Evolutionary conservation across 1,140 invertebrate genomes (phyloP).

Genomic region (Ceratitis capitata): DNA sequence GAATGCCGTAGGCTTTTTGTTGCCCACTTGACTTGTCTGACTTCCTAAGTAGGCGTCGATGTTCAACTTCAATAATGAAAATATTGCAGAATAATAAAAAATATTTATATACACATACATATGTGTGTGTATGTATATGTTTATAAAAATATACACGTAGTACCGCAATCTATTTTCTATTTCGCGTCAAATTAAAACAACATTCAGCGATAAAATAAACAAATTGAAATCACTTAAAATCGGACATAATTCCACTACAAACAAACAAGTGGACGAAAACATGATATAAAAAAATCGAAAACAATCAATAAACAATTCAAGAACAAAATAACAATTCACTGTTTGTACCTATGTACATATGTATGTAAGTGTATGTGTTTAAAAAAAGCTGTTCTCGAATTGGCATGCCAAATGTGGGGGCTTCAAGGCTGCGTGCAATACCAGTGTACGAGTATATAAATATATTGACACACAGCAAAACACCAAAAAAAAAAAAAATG

Average conservation of each 20-base stretch:
- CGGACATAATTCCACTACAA: background rate
- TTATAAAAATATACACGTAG: background rate
- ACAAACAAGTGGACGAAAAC: background rate
- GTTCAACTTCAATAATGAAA: background rate
- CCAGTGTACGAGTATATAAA: background rate
- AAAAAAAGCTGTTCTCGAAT: background rate
- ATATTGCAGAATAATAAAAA: background rate
- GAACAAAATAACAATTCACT: background rate
- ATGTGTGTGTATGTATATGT: too few relatives aligned
- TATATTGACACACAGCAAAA: too few relatives aligned
- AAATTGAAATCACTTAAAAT: background rate
- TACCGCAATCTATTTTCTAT: background rate
- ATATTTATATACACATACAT: background rate
- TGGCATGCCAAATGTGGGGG: slow-evolving; percentile 29
- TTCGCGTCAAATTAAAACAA: background rate
- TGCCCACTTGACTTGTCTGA: background rate
- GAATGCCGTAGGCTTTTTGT: background rate
- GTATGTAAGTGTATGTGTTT: background rate
- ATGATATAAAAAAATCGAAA: background rate
- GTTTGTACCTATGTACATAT: background rate
- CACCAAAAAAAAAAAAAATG: too few relatives aligned
- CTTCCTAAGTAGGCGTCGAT: slow-evolving; percentile 13
- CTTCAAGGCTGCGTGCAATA: background rate
- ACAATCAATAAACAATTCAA: background rate
- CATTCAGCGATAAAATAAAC: slow-evolving; percentile 18